These are phyloP conservation scores for Dermatemys mawii DNA, from an alignment of 2,113 vertebrate genomes.

Conservation along the genomic window DNA sequence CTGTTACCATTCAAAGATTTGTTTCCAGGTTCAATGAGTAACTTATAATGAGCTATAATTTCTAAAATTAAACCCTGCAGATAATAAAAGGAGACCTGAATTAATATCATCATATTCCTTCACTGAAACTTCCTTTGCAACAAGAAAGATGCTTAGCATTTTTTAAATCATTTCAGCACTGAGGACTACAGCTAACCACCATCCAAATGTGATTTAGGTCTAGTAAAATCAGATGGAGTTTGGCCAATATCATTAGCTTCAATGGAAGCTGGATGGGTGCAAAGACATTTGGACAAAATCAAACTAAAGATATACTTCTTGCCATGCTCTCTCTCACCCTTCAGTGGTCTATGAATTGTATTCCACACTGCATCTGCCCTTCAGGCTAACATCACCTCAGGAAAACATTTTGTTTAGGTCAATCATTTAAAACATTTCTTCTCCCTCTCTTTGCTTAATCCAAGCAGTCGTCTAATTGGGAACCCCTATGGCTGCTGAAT, in stretches of 20 bases:
- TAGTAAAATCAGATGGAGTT: not conserved
- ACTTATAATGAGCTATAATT: constrained; percentile 1
- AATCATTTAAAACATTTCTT: constrained; percentile 16
- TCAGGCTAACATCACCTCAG: not conserved
- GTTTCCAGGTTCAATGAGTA: constrained; percentile 30
- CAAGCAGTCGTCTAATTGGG: constrained; percentile 34
- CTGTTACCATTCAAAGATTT: not conserved
- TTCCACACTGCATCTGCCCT: not conserved
- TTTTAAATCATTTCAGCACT: not conserved
- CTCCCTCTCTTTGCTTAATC: constrained; percentile 23
- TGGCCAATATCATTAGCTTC: not conserved
- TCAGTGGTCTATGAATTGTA: not conserved
- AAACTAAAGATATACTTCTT: not conserved
- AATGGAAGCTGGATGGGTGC: not conserved
- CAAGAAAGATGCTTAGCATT: accelerated
- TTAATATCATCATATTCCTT: not conserved
- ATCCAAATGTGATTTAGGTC: not conserved
- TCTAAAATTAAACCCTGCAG: constrained; percentile 41
- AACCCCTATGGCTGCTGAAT: not conserved
- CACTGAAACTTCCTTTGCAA: not conserved
- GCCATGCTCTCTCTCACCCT: not conserved
- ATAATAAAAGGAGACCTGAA: not conserved
- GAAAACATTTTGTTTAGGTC: constrained; percentile 41
- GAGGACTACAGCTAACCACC: not conserved
- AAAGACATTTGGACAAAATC: not conserved